phyloP scores from a whole-genome alignment of 2,888 invertebrate species.

The Caradrina clavipalpis region DNA sequence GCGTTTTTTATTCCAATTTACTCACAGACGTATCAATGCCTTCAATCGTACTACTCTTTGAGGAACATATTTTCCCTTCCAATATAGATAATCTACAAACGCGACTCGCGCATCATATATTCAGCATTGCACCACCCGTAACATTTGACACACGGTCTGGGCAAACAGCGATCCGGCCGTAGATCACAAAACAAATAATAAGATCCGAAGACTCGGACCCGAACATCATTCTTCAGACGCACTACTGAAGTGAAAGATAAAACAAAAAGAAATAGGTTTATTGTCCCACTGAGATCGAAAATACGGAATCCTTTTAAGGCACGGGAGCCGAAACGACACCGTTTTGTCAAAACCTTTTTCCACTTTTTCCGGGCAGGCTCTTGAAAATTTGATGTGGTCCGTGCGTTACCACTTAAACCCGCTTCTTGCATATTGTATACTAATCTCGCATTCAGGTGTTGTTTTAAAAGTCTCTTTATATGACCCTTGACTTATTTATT shows the following conservation, averaged over 20 bases:
- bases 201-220: constrained; percentile 60
- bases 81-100: not conserved
- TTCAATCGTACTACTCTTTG: not conserved
- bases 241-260: constrained; percentile 74
- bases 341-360: constrained; percentile 79
- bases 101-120: constrained; percentile 17
- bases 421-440: constrained; percentile 70
- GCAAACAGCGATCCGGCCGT: constrained; percentile 56
- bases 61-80: not conserved
- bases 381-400: constrained; percentile 78
- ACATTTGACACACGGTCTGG: constrained; percentile 60
- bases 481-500: constrained; percentile 52
- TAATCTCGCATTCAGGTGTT: constrained; percentile 68
- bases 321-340: constrained; percentile 68
- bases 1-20: not conserved
- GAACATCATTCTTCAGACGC: constrained; percentile 67
- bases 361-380: constrained; percentile 64
- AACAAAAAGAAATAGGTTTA: constrained; percentile 81
- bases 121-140: constrained; percentile 44
- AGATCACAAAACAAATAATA: constrained; percentile 68
- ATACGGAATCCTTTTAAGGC: constrained; percentile 78
- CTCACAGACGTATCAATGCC: not conserved
- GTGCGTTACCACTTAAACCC: constrained; percentile 72
- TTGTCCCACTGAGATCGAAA: constrained; percentile 78
- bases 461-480: constrained; percentile 63